Evolutionary conservation across 2,113 vertebrate genomes (phyloP), one percentile per base, ranked within the genome.

Genomic region (Oreocharis arfaki): DNA sequence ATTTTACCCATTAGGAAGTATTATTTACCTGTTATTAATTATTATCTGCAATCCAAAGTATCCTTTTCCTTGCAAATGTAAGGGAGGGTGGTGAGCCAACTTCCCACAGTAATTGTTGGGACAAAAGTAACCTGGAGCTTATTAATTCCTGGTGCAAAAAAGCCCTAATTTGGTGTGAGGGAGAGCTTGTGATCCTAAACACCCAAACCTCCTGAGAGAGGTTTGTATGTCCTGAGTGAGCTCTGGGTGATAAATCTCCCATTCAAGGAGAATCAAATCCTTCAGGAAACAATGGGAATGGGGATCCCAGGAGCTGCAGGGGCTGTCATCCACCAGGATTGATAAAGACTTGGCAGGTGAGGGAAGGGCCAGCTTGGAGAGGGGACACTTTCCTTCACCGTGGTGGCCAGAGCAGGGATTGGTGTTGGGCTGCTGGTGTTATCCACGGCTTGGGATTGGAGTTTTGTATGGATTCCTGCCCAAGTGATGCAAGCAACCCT

Each of bases 401-500:
- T 11, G 13, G 21, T 68, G 41, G 12, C 44, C 60, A 35, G 71
- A 67, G n/a, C 65, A 88, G 32, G 42, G 44, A 24, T 13, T 3
- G 3, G 10, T 27, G 32, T 27, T 41, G 70, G 21, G 12, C 33
- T 84, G 56, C 64, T 81, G 55, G 4, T 42, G 63, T 78, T 47
- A 27, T 21, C 55, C 13, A 1, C 42, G 47, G 2, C 8, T 64
- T 63, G 23, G 16, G 39, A 6, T 20, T 78, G 50, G 69, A 57
- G 18, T 52, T 76, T 35, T 37, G 24, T 41, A 19, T 5, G 11
- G 8, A 39, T 50, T 78, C 42, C 41, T 24, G 9, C 57, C 18
- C 16, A 21, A 57, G 23, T 0, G 0, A 8, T 33, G 19, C 35
- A 21, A 52, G 7, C 26, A 46, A 2, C 42, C 20, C 15, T 77